These are phyloP conservation scores for Nannoperca australis DNA, from an alignment of 2,797 vertebrate species.

Conservation along the genomic window DNA sequence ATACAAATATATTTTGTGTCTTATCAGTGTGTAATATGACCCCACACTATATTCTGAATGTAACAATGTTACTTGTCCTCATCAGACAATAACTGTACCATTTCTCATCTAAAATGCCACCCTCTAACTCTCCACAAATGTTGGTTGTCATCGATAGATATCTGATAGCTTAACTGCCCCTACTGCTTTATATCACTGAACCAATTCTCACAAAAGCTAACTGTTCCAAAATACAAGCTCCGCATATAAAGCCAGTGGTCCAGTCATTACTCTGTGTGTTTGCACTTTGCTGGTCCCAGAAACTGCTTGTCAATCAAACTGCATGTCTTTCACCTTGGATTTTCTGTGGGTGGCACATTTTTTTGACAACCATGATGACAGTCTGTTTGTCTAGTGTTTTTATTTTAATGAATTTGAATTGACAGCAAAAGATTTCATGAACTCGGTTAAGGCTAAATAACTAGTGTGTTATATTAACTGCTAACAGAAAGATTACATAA, in stretches of 20 bases:
- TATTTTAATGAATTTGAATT: neutral
- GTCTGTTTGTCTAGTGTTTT: constrained; percentile 3
- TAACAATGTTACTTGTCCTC: too few relatives aligned
- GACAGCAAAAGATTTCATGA: constrained; percentile 1
- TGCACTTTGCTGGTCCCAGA: constrained; percentile 31
- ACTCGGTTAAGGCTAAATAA: neutral
- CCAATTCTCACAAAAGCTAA: neutral
- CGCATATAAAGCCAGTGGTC: neutral
- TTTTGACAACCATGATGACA: constrained; percentile 42
- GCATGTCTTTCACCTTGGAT: constrained; percentile 23
- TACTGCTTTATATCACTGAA: neutral
- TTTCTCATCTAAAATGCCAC: too few relatives aligned
- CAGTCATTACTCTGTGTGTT: constrained; percentile 32
- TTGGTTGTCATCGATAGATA: neutral
- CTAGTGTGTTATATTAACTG: neutral
- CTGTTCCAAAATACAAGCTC: neutral
- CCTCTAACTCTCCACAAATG: too few relatives aligned
- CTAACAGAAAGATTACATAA: constrained; percentile 9
- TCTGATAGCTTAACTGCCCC: neutral
- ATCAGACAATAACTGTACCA: too few relatives aligned
- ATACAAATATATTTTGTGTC: too few relatives aligned
- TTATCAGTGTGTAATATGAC: too few relatives aligned
- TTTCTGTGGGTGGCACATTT: constrained; percentile 31
- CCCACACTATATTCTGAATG: too few relatives aligned
- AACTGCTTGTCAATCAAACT: constrained; percentile 47